Base-by-base conservation (phyloP, 2,888 invertebrate genomes). In the Ommatoiulus sabulosus region DNA sequence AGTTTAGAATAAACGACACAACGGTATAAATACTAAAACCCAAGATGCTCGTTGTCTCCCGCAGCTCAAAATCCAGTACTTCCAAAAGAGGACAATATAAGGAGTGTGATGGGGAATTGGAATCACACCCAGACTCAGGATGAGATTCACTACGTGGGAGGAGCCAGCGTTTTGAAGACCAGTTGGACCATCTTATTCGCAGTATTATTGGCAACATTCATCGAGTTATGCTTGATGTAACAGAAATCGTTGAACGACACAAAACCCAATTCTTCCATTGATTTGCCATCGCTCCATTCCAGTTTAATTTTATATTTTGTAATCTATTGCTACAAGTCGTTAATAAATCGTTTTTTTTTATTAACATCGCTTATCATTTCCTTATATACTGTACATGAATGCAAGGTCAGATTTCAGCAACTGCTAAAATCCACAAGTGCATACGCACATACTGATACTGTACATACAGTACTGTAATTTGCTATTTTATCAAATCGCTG, bases 181-280 rank as follows among this genome's bases (percentile, higher is more conserved):
- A 88, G 88, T n/a, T 88, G 88, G 88, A 43, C 84, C 44, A 84
- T 88, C n/a, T 20, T 84, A 17, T 52, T 88, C 15, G 88, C 84
- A 12, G 84, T 84, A 43, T 46, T 88, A 20, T 12, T 88, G 10
- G 88, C 88, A 10, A 88, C 88, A 15, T 43, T 88, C 44, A 35
- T 84, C 24, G 88, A 88, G 44, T 20, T 88, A 7, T 88, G 44
- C 84, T 20, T n/a, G 3, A 43, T 87, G 24, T 87, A 87, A 57
- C 57, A 57, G 57, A 57, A 57, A n/a, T 57, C 57, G 12, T n/a
- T 6, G n/a, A 57, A 57, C n/a, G n/a, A 57, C 57, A n/a, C 57
- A 17, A 57, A 3, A 46, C n/a, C n/a, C 57, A 57, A 57, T 12
- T 57, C 57, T 57, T 57, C n/a, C 57, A 12, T 12, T 57, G 57